A percentile compares a stretch with the other conserved stretches of the same genome.
Evolutionary conservation across 2,113 vertebrate genomes (phyloP).

Genomic region (Bujurquina vittata): DNA sequence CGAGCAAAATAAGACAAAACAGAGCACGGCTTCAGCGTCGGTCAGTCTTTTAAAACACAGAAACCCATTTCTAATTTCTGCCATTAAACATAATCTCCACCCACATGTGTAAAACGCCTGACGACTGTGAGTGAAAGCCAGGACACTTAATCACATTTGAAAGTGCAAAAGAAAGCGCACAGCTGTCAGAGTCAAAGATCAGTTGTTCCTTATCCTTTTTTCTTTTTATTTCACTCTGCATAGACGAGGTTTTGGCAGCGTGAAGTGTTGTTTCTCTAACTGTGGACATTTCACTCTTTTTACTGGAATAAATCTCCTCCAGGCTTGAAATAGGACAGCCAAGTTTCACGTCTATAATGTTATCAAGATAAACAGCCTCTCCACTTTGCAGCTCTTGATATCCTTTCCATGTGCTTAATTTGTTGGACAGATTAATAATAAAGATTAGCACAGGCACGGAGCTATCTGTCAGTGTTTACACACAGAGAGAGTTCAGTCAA

Average conservation of each 20-base stretch:
- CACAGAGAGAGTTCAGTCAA: not conserved
- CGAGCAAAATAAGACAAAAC: conserved; percentile 10
- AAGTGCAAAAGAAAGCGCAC: conserved; percentile 17
- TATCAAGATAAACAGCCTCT: conserved; percentile 41
- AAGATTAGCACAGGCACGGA: not conserved
- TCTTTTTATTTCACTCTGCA: not conserved
- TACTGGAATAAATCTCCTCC: conserved; percentile 50
- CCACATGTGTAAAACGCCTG: conserved; percentile 3
- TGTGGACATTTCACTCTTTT: conserved; percentile 48
- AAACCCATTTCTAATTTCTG: conserved; percentile 31
- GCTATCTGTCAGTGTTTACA: conserved; percentile 11
- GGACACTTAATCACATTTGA: conserved; percentile 38
- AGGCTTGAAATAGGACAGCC: conserved; percentile 29
- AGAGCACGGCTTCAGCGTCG: conserved; percentile 6
- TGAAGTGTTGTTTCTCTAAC: conserved; percentile 22
- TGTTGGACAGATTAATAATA: not conserved
- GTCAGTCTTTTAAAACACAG: conserved; percentile 7
- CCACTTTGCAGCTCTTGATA: conserved; percentile 10
- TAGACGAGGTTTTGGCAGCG: conserved; percentile 44
- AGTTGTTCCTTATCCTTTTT: not conserved
- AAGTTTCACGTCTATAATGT: conserved; percentile 28
- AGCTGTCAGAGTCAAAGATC: conserved; percentile 15
- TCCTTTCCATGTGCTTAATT: conserved; percentile 25
- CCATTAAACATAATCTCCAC: conserved; percentile 36
- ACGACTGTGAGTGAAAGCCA: not conserved